Evolutionary conservation across 2,113 vertebrate species (phyloP).

Genomic region (Chionis minor): DNA sequence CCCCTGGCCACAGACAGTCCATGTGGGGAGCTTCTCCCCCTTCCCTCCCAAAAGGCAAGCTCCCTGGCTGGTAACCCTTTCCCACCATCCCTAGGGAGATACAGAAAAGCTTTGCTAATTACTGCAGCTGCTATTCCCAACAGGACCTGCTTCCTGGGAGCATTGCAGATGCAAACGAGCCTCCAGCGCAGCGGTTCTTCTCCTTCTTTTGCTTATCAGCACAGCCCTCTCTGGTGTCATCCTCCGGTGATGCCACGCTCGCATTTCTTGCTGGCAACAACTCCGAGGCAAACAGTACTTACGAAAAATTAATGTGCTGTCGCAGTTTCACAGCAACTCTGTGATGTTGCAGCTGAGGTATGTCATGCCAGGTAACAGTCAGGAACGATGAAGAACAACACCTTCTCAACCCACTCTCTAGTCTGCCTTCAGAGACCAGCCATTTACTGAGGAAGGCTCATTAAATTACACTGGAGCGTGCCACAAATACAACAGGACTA

Average conservation of each 20-base stretch:
- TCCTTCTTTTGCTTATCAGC: background rate
- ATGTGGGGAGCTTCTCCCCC: background rate
- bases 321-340: background rate
- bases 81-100: background rate
- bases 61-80: background rate
- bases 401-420: background rate
- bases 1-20: background rate
- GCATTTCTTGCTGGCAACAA: background rate
- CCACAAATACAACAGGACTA: background rate
- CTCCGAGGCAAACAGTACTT: background rate
- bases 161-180: background rate
- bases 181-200: background rate
- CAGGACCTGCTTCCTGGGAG: background rate
- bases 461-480: background rate
- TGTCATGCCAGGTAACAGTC: background rate
- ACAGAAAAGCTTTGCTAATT: background rate
- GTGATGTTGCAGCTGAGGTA: background rate
- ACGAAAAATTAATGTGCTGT: background rate
- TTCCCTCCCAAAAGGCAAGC: background rate
- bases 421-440: background rate
- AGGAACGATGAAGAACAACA: background rate
- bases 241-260: background rate
- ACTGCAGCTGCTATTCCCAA: background rate
- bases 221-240: slow-evolving; percentile 4
- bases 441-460: background rate